A percentile compares a stretch with the other conserved stretches of the same genome.
Conservation (phyloP, 2,888 invertebrate genomes). For the Pediacus dermestoides region DNA sequence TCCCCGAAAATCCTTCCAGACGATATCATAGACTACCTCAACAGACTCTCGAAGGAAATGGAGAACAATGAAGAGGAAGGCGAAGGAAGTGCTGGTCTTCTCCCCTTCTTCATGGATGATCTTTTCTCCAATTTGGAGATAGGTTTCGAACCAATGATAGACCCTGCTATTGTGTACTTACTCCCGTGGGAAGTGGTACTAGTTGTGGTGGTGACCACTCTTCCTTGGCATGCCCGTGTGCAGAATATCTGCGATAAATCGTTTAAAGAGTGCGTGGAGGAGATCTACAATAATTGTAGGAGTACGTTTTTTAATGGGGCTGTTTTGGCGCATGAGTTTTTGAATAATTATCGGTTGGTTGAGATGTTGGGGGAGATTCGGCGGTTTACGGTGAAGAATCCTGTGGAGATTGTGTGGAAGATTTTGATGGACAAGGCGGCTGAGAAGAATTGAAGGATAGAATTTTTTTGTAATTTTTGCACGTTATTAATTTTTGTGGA, state of each 20-base stretch:
- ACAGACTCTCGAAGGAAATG: conserved; percentile 7
- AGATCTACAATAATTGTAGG: conserved; percentile 34
- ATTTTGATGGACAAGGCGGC: background rate
- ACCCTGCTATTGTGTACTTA: conserved; percentile 30
- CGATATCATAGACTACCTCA: conserved; percentile 4
- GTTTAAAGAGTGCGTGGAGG: conserved; percentile 36
- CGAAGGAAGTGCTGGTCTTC: conserved; percentile 7
- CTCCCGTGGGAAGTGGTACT: conserved; percentile 38
- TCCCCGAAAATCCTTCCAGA: conserved; percentile 4
- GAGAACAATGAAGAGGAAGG: conserved; percentile 15
- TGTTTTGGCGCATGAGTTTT: conserved; percentile 41
- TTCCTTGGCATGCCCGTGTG: conserved; percentile 41
- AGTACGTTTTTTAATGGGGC: conserved; percentile 35
- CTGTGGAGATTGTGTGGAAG: conserved; percentile 27
- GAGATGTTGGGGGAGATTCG: conserved; percentile 29
- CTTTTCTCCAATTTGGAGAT: conserved; percentile 25
- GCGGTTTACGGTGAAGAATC: conserved; percentile 36
- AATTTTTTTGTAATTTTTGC: too few relatives aligned
- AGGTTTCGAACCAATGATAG: conserved; percentile 19
- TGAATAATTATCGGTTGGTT: conserved; percentile 34
- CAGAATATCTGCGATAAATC: conserved; percentile 35
- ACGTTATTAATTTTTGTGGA: too few relatives aligned
- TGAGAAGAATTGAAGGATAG: conserved; percentile 1
- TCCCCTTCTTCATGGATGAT: too few relatives aligned
- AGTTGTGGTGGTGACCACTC: conserved; percentile 34